phyloP scores from a whole-genome alignment of 2,888 invertebrate genomes.

The Meliscaeva auricollis region DNA sequence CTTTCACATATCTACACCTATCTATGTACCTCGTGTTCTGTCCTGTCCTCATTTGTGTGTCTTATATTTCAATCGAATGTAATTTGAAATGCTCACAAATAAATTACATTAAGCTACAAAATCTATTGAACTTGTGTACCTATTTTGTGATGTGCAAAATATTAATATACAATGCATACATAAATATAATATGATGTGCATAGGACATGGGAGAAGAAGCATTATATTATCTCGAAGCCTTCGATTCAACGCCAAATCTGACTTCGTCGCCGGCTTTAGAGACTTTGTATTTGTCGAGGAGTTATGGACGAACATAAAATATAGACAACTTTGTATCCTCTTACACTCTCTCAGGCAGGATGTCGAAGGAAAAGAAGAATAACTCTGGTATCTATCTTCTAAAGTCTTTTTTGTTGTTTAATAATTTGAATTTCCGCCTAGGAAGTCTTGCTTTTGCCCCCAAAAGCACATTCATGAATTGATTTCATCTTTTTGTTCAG shows the following conservation, averaged over 20 bases:
- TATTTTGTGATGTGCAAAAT: constrained; percentile 24
- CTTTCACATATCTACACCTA: constrained; percentile 5
- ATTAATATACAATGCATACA: constrained; percentile 12
- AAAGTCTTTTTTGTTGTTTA: constrained; percentile 12
- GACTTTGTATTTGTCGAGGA: constrained; percentile 9
- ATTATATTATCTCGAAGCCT: neutral
- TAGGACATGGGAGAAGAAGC: no score
- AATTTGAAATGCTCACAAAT: constrained; percentile 34
- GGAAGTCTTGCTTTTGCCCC: constrained; percentile 21
- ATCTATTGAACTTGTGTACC: constrained; percentile 29
- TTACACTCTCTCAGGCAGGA: neutral
- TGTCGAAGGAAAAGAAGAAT: neutral
- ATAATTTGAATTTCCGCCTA: constrained; percentile 33
- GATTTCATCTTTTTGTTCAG: constrained; percentile 32
- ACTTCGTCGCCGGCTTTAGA: neutral
- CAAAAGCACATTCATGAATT: constrained; percentile 40
- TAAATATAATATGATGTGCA: neutral
- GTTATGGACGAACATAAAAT: constrained; percentile 16
- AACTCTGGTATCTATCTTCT: neutral
- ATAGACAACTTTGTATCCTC: constrained; percentile 32
- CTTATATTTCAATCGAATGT: constrained; percentile 38
- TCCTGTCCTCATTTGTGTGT: constrained; percentile 17
- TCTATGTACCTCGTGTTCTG: neutral
- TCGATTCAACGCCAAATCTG: neutral
- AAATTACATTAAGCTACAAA: constrained; percentile 42